phyloP scores from a whole-genome alignment of 2,888 invertebrate genomes.

The Yponomeuta cagnagella region DNA sequence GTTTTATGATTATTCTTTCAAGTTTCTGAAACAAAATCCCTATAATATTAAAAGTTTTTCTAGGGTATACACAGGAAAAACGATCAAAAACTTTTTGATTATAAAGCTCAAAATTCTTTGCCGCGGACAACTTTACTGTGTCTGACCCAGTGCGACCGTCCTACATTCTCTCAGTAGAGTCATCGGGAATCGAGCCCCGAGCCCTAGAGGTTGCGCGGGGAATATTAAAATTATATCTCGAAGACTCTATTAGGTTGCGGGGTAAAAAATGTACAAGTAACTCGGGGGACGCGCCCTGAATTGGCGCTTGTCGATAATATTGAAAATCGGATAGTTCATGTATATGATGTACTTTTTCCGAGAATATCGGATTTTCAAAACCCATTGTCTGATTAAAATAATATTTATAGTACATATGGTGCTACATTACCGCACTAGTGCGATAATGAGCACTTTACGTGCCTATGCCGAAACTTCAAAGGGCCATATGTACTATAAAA shows the following conservation, averaged over 20 bases:
- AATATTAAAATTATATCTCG: conserved; percentile 63
- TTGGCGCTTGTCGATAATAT: neutral
- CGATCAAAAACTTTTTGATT: neutral
- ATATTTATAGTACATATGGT: too few relatives aligned
- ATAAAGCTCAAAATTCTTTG: neutral
- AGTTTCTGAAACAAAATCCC: too few relatives aligned
- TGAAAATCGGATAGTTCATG: neutral
- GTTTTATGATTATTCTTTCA: too few relatives aligned
- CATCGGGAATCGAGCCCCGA: neutral
- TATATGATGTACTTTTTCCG: neutral
- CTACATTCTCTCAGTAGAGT: conserved; percentile 4
- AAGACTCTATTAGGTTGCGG: conserved; percentile 49
- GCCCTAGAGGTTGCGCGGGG: conserved; percentile 40
- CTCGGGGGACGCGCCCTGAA: conserved; percentile 41
- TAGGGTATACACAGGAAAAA: neutral
- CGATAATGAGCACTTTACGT: too few relatives aligned
- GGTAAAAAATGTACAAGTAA: conserved; percentile 35
- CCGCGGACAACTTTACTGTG: neutral
- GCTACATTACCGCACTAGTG: too few relatives aligned
- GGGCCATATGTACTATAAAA: too few relatives aligned
- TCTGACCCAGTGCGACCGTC: neutral
- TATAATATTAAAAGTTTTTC: too few relatives aligned
- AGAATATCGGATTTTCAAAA: too few relatives aligned
- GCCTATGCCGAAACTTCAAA: too few relatives aligned
- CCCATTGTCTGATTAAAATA: too few relatives aligned